Conservation (phyloP, 1,140 invertebrate genomes). For the Luehdorfia chinensis region DNA sequence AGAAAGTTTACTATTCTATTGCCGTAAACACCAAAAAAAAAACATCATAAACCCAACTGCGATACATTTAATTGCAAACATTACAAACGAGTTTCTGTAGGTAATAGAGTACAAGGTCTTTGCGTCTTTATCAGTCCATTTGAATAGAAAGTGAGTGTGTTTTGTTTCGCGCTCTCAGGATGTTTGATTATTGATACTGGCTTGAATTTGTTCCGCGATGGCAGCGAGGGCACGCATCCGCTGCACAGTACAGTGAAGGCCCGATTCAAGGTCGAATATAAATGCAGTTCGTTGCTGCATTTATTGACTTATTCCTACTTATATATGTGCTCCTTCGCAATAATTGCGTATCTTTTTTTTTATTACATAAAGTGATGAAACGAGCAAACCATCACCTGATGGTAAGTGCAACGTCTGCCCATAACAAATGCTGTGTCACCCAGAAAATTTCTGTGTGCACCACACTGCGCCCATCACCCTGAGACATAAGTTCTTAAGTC, state of each 20-base stretch:
- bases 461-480: no score
- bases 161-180: not conserved
- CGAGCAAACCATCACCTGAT: no score
- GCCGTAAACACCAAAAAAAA: no score
- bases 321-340: no score
- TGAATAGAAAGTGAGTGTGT: slow-evolving; percentile 7
- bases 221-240: not conserved
- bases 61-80: slow-evolving; percentile 1
- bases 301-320: no score
- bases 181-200: slow-evolving; percentile 10
- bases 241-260: not conserved
- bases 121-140: slow-evolving; percentile 3
- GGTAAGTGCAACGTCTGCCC: no score
- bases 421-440: no score
- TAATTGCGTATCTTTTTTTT: no score
- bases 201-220: slow-evolving; percentile 3
- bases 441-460: no score
- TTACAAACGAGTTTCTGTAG: slow-evolving; percentile 3
- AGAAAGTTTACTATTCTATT: no score
- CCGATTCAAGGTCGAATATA: not conserved
- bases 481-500: no score
- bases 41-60: not conserved
- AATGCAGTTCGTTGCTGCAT: not conserved
- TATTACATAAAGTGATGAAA: no score
- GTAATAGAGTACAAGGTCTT: slow-evolving; percentile 7